phyloP scores from a whole-genome alignment of 2,888 invertebrate genomes.

The Oxystoma pomonae region DNA sequence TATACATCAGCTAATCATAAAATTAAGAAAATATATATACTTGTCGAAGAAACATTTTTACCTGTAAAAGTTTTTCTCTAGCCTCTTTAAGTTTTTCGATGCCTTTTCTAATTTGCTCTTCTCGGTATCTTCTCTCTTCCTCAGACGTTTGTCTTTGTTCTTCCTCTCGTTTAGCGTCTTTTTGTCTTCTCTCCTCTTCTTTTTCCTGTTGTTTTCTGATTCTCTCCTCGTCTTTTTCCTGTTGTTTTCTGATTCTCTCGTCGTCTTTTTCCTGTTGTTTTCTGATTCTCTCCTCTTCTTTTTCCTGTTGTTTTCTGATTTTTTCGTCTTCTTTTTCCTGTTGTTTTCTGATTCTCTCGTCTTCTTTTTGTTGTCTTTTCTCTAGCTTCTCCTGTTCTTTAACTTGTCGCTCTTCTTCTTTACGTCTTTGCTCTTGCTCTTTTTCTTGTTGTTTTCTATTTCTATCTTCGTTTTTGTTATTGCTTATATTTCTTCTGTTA shows the following conservation, averaged over 20 bases:
- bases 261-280: no score
- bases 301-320: neutral
- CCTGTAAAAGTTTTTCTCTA: neutral
- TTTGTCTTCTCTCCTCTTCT: neutral
- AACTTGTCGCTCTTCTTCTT: neutral
- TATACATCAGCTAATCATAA: no score
- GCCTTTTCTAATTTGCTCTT: neutral
- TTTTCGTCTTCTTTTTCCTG: neutral
- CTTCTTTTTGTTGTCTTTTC: neutral
- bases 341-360: neutral
- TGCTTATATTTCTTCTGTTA: neutral
- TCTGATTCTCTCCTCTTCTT: no score
- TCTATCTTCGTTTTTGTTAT: neutral
- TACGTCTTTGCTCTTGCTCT: neutral
- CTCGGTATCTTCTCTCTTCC: neutral
- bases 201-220: neutral
- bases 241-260: no score
- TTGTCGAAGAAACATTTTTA: no score
- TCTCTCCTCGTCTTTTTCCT: neutral
- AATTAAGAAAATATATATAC: no score
- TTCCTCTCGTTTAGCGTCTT: neutral
- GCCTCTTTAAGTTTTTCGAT: neutral
- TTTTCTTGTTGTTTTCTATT: neutral
- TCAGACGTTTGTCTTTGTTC: neutral
- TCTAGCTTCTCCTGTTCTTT: neutral